Evolutionary conservation across 1,140 invertebrate species (phyloP).

Genomic region (Eufriesea mexicana): DNA sequence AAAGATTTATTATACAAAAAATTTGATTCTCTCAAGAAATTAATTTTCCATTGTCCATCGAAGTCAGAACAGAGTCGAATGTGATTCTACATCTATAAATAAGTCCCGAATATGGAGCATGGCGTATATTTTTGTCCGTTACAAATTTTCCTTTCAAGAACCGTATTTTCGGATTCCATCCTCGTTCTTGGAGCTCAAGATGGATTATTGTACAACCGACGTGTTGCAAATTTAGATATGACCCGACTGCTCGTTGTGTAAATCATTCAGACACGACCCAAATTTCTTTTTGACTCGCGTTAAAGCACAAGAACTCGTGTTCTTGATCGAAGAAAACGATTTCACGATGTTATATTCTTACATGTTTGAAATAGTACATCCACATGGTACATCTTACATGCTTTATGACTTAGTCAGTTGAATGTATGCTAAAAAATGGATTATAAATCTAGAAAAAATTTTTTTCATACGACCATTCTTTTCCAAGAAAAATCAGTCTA

Average conservation of each 20-base stretch:
- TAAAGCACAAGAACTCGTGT: background rate
- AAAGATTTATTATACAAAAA: no score
- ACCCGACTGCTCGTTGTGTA: conserved; percentile 26
- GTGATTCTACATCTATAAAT: background rate
- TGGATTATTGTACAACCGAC: conserved; percentile 43
- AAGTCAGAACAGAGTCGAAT: background rate
- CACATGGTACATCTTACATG: no score
- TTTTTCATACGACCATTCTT: background rate
- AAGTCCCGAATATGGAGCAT: no score
- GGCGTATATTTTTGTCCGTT: background rate
- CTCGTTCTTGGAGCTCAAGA: background rate
- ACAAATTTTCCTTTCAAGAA: no score
- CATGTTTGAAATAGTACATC: background rate
- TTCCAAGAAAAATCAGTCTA: no score
- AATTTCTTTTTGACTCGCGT: conserved; percentile 21
- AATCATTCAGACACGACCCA: conserved; percentile 57
- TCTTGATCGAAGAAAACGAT: background rate
- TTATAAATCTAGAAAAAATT: background rate
- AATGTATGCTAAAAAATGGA: background rate
- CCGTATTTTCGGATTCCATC: no score
- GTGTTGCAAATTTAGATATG: conserved; percentile 46
- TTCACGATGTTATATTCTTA: background rate
- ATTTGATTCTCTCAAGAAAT: background rate
- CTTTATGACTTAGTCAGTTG: no score
- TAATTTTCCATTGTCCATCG: background rate